phyloP scores from a whole-genome alignment of 2,113 vertebrate genomes.

The Ictalurus punctatus region DNA sequence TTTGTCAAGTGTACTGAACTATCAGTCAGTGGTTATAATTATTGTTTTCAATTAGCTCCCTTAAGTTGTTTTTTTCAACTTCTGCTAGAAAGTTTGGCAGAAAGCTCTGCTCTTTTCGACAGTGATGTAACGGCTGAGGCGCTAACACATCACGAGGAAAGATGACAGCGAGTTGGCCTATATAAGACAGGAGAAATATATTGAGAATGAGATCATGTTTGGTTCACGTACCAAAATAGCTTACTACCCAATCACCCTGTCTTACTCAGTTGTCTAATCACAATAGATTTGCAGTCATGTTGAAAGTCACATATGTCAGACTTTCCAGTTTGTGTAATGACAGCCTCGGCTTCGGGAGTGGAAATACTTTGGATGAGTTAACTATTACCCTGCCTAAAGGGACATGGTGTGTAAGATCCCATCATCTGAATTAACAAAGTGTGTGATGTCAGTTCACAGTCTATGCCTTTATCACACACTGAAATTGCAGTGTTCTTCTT shows the following conservation, averaged over 20 bases:
- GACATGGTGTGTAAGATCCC: slow-evolving; percentile 70
- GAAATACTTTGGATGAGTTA: slow-evolving; percentile 77
- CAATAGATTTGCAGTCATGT: slow-evolving; percentile 1
- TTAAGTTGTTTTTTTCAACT: not conserved
- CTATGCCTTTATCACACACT: slow-evolving; percentile 74
- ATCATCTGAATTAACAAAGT: slow-evolving; percentile 76
- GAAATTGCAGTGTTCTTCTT: slow-evolving; percentile 21
- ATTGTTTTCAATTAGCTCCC: slow-evolving; percentile 3
- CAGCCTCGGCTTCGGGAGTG: slow-evolving; percentile 69
- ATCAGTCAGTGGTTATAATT: not conserved
- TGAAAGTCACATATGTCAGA: slow-evolving; percentile 38
- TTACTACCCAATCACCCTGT: slow-evolving; percentile 11
- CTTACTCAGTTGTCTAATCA: slow-evolving; percentile 15
- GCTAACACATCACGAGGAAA: slow-evolving; percentile 80
- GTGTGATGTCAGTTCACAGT: slow-evolving; percentile 77
- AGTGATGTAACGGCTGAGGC: slow-evolving; percentile 72
- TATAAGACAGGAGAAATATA: slow-evolving; percentile 77
- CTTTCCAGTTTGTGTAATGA: slow-evolving; percentile 74
- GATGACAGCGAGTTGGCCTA: slow-evolving; percentile 81
- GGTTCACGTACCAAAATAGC: not conserved
- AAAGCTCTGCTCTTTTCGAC: slow-evolving; percentile 76
- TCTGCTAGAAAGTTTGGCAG: slow-evolving; percentile 71
- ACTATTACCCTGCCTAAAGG: slow-evolving; percentile 71
- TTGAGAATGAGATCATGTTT: slow-evolving; percentile 27
- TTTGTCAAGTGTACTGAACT: not conserved